Conservation (phyloP, 2,888 invertebrate genomes). For the Callosobruchus maculatus region DNA sequence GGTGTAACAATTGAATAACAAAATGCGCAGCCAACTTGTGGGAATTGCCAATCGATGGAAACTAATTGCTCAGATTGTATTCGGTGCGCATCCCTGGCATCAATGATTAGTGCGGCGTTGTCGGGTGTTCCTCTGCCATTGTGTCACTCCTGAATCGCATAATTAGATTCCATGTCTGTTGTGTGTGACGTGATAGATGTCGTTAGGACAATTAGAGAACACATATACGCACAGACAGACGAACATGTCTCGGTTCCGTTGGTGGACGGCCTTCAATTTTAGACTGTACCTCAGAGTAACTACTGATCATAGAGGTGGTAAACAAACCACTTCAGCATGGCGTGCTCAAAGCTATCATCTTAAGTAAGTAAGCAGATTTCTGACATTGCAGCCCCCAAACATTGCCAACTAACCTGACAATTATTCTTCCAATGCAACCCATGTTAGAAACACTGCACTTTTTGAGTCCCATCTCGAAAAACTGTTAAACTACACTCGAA, state of each 20-base stretch:
- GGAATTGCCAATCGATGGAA: constrained; percentile 30
- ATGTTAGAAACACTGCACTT: too few species aligned
- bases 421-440: too few species aligned
- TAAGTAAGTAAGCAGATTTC: too few species aligned
- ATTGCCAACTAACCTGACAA: too few species aligned
- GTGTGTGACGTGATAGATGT: constrained; percentile 40
- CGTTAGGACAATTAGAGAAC: constrained; percentile 40
- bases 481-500: too few species aligned
- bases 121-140: constrained; percentile 39
- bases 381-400: too few species aligned
- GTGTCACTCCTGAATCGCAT: constrained; percentile 40
- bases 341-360: too few species aligned
- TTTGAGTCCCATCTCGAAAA: too few species aligned
- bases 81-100: constrained; percentile 28
- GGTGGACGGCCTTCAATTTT: neutral
- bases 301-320: too few species aligned
- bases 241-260: neutral
- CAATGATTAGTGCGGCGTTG: constrained; percentile 43
- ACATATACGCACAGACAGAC: neutral
- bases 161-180: constrained; percentile 46
- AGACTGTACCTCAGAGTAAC: too few species aligned
- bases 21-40: constrained; percentile 25
- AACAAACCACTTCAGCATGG: too few species aligned
- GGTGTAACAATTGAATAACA: constrained; percentile 29
- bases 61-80: constrained; percentile 37